Base-by-base conservation (phyloP, 2,113 vertebrate species). In the Porphyrio hochstetteri region DNA sequence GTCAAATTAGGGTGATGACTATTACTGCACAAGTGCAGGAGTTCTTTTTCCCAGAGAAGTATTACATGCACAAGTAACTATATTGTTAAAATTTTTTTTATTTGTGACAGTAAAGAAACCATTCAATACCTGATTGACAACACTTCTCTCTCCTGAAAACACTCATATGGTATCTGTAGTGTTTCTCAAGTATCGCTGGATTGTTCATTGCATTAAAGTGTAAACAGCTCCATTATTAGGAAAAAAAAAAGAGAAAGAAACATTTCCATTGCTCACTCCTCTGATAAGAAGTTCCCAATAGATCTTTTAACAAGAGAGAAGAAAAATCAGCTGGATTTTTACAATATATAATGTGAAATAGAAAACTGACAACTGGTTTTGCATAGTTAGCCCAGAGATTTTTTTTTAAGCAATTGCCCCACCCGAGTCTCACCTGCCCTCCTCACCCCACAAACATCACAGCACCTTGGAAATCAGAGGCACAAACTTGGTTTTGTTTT, bases 71-170 rank as follows among this genome's bases (percentile, higher is more conserved):
- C 92, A 91, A 95, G 91, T 92, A 75, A 84, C 93, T 90, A 68
- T 27, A 91, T 83, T 79, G 95, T 96, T 97, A 96, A 95, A 97
- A 17, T 50, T 84, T 96, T 84, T 96, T 98, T 98, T 98, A 98
- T 98, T 98, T 97, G 96, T 96, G 97, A 98, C 97, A 98, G 96
- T 96, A 97, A 98, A 97, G 97, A 97, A 97, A 96, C 96, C 96
- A 95, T 96, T 89, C 96, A 97, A 97, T 96, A 97, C 87, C 95
- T 95, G 90, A 93, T 88, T 83, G 92, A 97, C 95, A 98, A 94
- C 80, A 95, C 91, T 95, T 48, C 94, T 88, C 50, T 86, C 86
- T 93, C 95, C 96, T 93, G 91, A 88, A 96, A 95, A 96, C 55
- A 95, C 95, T 95, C 94, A 77, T 14, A 82, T 31, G 44, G 70